phyloP scores from a whole-genome alignment of 2,797 vertebrate genomes.

The Meda fulgida region DNA sequence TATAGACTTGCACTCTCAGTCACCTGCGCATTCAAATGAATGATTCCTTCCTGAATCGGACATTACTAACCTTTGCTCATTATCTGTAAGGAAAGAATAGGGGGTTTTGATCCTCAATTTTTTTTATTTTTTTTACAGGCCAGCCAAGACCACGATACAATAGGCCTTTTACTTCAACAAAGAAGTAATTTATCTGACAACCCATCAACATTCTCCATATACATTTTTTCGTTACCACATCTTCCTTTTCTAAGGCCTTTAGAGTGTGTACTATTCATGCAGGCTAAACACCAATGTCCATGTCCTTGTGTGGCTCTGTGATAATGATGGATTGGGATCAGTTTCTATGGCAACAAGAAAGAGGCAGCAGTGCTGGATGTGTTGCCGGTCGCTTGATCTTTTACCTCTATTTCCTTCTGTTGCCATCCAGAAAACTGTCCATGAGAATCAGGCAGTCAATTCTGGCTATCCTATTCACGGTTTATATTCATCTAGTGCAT shows the following conservation, averaged over 20 bases:
- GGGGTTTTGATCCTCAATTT: neutral
- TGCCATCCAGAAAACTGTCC: conserved; percentile 13
- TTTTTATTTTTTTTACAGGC: neutral
- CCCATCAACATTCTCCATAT: neutral
- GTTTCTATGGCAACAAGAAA: conserved; percentile 65
- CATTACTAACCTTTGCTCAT: neutral
- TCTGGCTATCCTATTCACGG: neutral
- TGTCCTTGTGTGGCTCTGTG: conserved; percentile 50
- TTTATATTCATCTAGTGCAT: neutral
- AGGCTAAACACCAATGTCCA: conserved; percentile 38
- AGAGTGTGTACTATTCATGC: conserved; percentile 17
- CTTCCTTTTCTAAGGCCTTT: neutral
- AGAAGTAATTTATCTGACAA: neutral
- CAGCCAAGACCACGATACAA: conserved; percentile 1
- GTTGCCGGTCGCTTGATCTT: conserved; percentile 40
- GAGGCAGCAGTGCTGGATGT: conserved; percentile 36
- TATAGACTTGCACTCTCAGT: no score
- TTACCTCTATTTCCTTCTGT: conserved; percentile 29
- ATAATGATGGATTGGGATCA: conserved; percentile 51
- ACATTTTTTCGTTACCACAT: neutral
- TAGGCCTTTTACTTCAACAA: neutral
- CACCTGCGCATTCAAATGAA: neutral
- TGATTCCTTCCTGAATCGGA: neutral
- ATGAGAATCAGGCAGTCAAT: neutral
- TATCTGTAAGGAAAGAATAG: neutral